A percentile compares a stretch with the other conserved stretches of the same genome.
Conservation (phyloP, 2,888 invertebrate species). For the Tricholauxania praeusta region DNA sequence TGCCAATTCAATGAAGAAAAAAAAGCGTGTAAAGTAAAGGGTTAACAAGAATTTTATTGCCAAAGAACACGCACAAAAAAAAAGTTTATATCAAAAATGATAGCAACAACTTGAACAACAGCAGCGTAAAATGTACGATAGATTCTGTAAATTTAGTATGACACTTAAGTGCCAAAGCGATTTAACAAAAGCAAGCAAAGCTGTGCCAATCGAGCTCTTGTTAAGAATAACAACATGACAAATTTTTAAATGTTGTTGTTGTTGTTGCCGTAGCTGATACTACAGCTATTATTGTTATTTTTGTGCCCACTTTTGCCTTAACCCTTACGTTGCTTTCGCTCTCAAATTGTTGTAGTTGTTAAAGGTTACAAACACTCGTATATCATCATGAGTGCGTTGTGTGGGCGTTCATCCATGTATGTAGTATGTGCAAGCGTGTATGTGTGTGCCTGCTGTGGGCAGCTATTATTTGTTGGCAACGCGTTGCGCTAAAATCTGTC, state of each 20-base stretch:
- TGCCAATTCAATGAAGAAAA: too few relatives aligned
- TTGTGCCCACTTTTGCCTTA: background rate
- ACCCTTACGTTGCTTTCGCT: background rate
- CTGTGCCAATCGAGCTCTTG: background rate
- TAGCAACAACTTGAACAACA: background rate
- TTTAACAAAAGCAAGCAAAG: background rate
- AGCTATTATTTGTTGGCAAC: background rate
- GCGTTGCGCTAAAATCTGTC: slow-evolving; percentile 16
- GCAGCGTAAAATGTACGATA: background rate
- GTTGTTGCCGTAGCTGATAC: background rate
- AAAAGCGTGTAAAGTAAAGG: too few relatives aligned
- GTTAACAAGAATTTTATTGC: too few relatives aligned
- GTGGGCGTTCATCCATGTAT: slow-evolving; percentile 12
- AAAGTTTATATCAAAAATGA: background rate
- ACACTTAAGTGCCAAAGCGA: slow-evolving; percentile 13
- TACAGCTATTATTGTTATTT: background rate
- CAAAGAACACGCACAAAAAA: background rate
- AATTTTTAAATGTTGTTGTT: background rate
- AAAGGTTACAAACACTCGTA: background rate
- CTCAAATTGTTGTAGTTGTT: background rate
- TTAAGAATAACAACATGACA: background rate
- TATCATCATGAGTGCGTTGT: background rate
- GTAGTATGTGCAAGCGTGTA: slow-evolving; percentile 6
- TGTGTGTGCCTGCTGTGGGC: slow-evolving; percentile 11
- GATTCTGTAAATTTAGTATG: slow-evolving; percentile 11